Evolutionary conservation across 2,113 vertebrate species (phyloP), one percentile per base, ranked within the genome.

Genomic region (Halcyon malimbica): DNA sequence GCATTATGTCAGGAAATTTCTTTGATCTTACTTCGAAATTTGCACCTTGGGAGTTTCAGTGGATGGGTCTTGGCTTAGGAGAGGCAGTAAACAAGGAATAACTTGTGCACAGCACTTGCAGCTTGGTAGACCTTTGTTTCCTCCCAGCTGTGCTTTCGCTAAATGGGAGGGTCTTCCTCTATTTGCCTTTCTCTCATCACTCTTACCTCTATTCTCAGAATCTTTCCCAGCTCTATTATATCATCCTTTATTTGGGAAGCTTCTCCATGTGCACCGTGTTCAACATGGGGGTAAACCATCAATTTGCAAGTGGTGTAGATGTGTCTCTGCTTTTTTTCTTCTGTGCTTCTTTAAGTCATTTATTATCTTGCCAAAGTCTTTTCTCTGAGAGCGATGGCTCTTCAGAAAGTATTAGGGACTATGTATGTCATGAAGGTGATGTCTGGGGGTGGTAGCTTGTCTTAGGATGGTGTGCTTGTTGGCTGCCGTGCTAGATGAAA

Each of bases 341-440:
- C 64, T 20, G 4, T 65, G 44, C 17, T 62, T 77, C 87, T 83
- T 73, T 17, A 17, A 65, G 13, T 35, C 6, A 9, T 60, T 56
- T 42, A 23, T 84, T 80, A 3, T 23, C 56, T 42, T 59, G 80
- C 33, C 31, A n/a, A 37, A 65, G 35, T 65, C 17, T 69, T 89
- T 23, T 41, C n/a, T 81, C 60, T 5, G 35, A 53, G 70, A 21
- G n/a, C 39, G 28, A 21, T 78, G 26, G 37, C 65, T 90, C 70
- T 71, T 87, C 41, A 53, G 68, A 35, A 41, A 48, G n/a, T 10
- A 4, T 56, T 50, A 48, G 64, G 87, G 53, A 31, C 17, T 42
- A 29, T 6, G 0, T 11, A 1, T 33, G 31, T 69, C 2, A 0
- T 13, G 19, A 39, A 89, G 54, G 20, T 46, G 6, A 10, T 48